Evolutionary conservation across 2,113 vertebrate genomes (phyloP), one percentile per base, ranked within the genome.

Genomic region (Chrysochloris asiatica): DNA sequence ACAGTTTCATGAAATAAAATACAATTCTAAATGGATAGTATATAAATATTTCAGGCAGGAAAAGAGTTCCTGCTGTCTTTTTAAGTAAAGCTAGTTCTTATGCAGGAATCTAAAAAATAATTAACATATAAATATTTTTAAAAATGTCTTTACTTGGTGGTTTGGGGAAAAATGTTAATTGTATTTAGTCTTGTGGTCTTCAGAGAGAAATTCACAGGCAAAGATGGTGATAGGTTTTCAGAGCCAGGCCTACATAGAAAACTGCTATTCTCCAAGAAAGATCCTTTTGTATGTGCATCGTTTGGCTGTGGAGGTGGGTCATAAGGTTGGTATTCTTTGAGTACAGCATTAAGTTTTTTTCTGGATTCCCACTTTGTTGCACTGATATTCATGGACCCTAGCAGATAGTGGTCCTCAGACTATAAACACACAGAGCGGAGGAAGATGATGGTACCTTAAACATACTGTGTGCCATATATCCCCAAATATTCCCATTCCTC

Each of bases 131-230:
- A 8, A 83, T 93, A 30, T 92, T 79, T 83, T 84, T 86, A 59
- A 45, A 94, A 91, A 92, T 83, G 8, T 67, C 86, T 94, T 92
- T 80, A 47, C 59, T 16, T 17, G 30, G 16, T 72, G 4, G 67
- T 92, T 73, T 85, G 17, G 28, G 41, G 26, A 4, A 54, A 92
- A 92, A 80, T 80, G 92, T 92, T 72, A 77, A 54, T 92, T 95
- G 10, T 95, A 47, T 71, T 17, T 96, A 96, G n/a, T 22, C 86
- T 94, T 77, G 36, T 71, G 45, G n/a, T 95, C 92, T 93, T 96
- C 43, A 54, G 86, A 71, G 78, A 17, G 56, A 92, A 16, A 79
- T 94, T 95, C 65, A 36, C 36, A 83, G 87, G 83, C 91, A 48
- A 79, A 94, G 90, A 69, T 47, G 72, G 30, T 78, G 93, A 67